Base-by-base conservation (phyloP, 64 coral and sea anemone species). In the Dendrophyllia cribrosa region DNA sequence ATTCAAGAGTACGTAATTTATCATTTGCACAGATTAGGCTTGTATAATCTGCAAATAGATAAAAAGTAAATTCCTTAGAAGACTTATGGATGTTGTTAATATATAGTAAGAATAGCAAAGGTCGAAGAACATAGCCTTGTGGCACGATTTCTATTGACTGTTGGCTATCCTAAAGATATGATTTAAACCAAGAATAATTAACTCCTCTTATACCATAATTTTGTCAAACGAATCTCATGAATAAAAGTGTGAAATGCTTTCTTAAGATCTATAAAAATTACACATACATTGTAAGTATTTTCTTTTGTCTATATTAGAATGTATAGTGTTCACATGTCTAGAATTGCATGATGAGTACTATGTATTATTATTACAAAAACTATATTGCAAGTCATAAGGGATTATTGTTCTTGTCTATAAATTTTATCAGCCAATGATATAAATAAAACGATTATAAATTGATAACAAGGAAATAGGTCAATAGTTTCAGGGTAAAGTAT, bases 161-260 rank as follows among this genome's bases (percentile, higher is more conserved):
- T 65, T 13, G 62, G 15, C 62, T 6, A 65, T 65, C 62, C 5
- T 4, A 65, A 20, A 65, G 14, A 65, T 65, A 65, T 65, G 62
- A 65, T 65, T 20, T 65, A 22, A 65, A 65, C 62, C 62, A 34
- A 65, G 62, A 65, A 65, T 65, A 19, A 19, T 0, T 70, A 70
- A 24, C 23, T 70, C 67, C 22, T 43, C 67, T 70, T 43, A 70
- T 78, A 14, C 34, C 75, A 58, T 78, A 78, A 24, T 53, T 78
- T 78, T 51, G 3, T 14, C 19, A 78, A 58, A 53, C 6, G 75
- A 53, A 78, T 78, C 20, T 78, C 55, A 51, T 78, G 75, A 15
- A 48, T 78, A 51, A 78, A 25, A 78, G 75, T 78, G 19, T 78
- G 46, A 78, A 49, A 72, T 72, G 69, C 69, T 72, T 72, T 72